Conservation (phyloP, 35 echinoderm and acorn worm genomes). For the Diadema setosum region DNA sequence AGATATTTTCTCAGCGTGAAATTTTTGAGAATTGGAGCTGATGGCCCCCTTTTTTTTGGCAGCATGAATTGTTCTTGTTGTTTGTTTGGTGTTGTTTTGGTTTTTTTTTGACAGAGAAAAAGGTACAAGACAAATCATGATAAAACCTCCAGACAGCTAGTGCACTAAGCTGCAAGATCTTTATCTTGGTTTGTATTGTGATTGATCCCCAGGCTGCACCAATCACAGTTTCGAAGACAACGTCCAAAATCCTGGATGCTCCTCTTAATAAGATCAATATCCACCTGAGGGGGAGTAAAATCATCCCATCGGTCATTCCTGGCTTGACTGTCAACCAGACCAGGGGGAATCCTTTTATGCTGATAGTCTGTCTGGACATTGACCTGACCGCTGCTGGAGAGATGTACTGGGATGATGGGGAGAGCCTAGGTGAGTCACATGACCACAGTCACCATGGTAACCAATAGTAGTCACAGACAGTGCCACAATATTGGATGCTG, state of each 20-base stretch:
- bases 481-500: background rate
- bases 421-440: conserved; percentile 60
- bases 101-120: no score
- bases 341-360: conserved; percentile 1
- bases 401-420: conserved; percentile 79
- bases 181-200: no score
- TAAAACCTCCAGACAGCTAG: no score
- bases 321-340: conserved; percentile 35
- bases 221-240: background rate
- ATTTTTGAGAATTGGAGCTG: no score
- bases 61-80: no score
- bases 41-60: no score
- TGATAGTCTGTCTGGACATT: conserved; percentile 25
- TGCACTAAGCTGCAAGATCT: no score
- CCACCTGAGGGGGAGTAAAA: conserved; percentile 60
- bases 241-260: conserved; percentile 43
- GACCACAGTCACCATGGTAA: background rate
- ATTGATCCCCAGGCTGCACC: no score
- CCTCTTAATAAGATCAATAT: conserved; percentile 71
- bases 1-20: no score
- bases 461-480: background rate
- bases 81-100: no score
- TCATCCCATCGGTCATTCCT: conserved; percentile 43
- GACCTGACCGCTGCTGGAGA: conserved; percentile 34
- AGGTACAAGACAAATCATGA: no score